These are phyloP conservation scores for Cordilura impudica DNA, from an alignment of 2,888 invertebrate genomes.

Conservation along the genomic window DNA sequence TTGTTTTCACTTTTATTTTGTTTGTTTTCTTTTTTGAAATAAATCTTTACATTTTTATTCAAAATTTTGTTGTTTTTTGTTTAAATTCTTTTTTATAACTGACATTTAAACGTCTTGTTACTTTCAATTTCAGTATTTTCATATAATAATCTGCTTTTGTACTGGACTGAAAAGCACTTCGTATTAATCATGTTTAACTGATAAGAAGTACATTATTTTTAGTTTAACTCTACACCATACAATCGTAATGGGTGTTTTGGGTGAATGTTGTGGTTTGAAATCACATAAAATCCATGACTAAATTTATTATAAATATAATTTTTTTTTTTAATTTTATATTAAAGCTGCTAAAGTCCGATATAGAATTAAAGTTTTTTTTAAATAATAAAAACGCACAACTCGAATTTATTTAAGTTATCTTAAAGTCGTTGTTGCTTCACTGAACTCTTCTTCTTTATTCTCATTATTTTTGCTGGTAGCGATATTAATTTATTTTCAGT, in stretches of 20 bases:
- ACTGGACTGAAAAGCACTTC: slow-evolving; percentile 10
- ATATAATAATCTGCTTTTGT: slow-evolving; percentile 11
- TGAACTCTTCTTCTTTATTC: not conserved
- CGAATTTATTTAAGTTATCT: not conserved
- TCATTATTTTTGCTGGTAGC: too few species aligned
- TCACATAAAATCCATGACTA: too few species aligned
- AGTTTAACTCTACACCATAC: not conserved
- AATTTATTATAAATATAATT: too few species aligned
- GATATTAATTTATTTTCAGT: too few species aligned
- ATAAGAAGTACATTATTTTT: not conserved
- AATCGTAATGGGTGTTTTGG: too few species aligned
- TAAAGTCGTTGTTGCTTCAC: not conserved
- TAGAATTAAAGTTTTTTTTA: too few species aligned
- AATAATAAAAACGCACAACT: too few species aligned
- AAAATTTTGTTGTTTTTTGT: slow-evolving; percentile 29
- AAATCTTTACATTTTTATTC: too few species aligned
- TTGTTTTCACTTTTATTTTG: slow-evolving; percentile 1
- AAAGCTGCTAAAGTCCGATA: too few species aligned
- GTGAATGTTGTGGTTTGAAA: too few species aligned
- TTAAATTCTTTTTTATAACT: slow-evolving; percentile 45
- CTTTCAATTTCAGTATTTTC: slow-evolving; percentile 32
- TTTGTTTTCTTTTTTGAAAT: not conserved
- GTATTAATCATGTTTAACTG: not conserved
- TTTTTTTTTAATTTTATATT: too few species aligned
- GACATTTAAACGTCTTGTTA: slow-evolving; percentile 38